Conservation (phyloP, 1,140 invertebrate genomes). For the Drosophila lowei region DNA sequence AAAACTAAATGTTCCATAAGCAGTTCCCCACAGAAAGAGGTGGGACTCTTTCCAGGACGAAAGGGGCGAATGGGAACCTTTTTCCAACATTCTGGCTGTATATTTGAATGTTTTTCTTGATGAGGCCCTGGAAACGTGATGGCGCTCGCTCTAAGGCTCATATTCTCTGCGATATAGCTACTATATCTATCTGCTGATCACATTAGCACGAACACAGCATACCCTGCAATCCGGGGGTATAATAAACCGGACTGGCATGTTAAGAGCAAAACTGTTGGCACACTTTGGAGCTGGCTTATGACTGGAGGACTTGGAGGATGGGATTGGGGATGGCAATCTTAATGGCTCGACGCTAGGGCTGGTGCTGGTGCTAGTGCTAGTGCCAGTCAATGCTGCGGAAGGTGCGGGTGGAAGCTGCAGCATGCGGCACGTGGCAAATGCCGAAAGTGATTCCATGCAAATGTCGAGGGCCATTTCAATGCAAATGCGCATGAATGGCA, state of each 20-base stretch:
- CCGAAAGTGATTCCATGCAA: slow-evolving; percentile 61
- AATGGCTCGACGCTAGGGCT: slow-evolving; percentile 2
- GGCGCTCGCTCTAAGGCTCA: too few species aligned
- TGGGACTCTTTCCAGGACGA: too few species aligned
- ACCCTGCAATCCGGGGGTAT: too few species aligned
- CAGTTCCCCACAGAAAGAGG: too few species aligned
- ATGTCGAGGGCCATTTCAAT: slow-evolving; percentile 70
- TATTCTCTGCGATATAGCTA: too few species aligned
- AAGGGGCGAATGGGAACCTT: slow-evolving; percentile 1
- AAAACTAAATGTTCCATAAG: too few species aligned
- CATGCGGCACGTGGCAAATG: slow-evolving; percentile 50
- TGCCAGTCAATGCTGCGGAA: slow-evolving; percentile 1
- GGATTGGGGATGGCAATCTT: slow-evolving; percentile 27
- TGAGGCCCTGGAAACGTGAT: too few species aligned
- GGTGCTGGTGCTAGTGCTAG: not conserved
- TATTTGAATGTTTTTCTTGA: too few species aligned
- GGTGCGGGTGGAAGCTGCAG: slow-evolving; percentile 36
- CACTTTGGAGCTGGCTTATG: slow-evolving; percentile 53
- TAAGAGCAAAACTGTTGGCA: slow-evolving; percentile 23
- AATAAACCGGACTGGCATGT: slow-evolving; percentile 26
- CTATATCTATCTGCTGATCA: too few species aligned
- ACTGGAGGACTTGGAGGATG: slow-evolving; percentile 1
- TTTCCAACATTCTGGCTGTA: too few species aligned
- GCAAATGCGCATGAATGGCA: slow-evolving; percentile 70
- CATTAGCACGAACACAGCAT: not conserved